phyloP scores from a whole-genome alignment of 2,888 invertebrate species.

The Trachelus iudaicus region DNA sequence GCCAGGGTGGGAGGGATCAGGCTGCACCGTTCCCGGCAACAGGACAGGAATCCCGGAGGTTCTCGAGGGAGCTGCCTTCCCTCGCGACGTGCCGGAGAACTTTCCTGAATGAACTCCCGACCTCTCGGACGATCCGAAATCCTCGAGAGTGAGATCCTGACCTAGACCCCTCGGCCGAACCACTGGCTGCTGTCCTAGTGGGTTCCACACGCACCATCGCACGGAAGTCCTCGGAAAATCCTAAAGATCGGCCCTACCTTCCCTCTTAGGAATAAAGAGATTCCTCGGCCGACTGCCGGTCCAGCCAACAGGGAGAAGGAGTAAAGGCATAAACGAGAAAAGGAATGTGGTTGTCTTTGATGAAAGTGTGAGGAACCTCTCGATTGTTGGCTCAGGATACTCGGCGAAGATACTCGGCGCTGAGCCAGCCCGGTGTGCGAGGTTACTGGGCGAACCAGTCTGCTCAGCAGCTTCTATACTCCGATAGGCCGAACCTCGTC shows the following conservation, averaged over 20 bases:
- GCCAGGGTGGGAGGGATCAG: slow-evolving; percentile 20
- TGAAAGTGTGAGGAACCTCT: slow-evolving; percentile 7
- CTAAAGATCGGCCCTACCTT: not conserved
- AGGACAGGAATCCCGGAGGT: not conserved
- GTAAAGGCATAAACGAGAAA: slow-evolving; percentile 1
- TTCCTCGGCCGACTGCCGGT: not conserved
- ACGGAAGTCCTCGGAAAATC: not conserved
- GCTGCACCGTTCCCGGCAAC: slow-evolving; percentile 7
- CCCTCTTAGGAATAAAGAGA: not conserved
- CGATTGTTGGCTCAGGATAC: slow-evolving; percentile 19
- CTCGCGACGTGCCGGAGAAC: not conserved
- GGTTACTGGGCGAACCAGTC: slow-evolving; percentile 60
- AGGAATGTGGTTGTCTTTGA: slow-evolving; percentile 43
- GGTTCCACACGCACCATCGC: not conserved
- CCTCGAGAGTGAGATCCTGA: slow-evolving; percentile 3
- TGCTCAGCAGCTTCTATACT: slow-evolving; percentile 21
- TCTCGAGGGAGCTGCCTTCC: not conserved
- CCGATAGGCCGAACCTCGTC: not conserved
- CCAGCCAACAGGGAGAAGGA: not conserved
- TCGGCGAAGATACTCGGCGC: slow-evolving; percentile 24
- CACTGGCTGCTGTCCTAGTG: not conserved
- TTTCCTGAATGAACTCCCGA: not conserved
- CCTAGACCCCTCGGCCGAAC: not conserved
- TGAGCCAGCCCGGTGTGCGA: slow-evolving; percentile 35
- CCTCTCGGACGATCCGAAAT: not conserved